These are phyloP conservation scores for Thelohanellus kitauei DNA, from an alignment of 30 jellyfish, hydroid and myxozoan genomes.

Conservation along the genomic window DNA sequence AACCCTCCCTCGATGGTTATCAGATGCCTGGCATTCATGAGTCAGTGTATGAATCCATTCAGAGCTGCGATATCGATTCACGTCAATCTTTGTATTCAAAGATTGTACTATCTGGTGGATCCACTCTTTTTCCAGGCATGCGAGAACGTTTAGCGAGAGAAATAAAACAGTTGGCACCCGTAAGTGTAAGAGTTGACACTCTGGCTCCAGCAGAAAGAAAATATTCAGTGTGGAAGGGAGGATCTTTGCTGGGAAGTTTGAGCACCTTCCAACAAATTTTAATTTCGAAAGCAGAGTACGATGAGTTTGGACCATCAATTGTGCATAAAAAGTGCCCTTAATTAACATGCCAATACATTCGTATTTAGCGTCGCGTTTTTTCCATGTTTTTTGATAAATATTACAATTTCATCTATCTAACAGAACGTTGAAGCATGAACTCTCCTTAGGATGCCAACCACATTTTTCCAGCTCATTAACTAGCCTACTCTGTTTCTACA, in stretches of 20 bases:
- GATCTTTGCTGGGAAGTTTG: conserved; percentile 24
- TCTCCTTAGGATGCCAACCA: no score
- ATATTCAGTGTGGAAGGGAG: conserved; percentile 75
- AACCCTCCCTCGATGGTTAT: conserved; percentile 34
- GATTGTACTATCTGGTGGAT: conserved; percentile 63
- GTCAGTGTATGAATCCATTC: conserved; percentile 17
- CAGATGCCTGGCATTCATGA: conserved; percentile 47
- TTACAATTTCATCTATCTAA: no score
- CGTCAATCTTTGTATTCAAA: conserved; percentile 18
- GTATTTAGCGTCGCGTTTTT: no score
- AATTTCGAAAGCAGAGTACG: conserved; percentile 32
- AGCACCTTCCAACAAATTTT: conserved; percentile 21
- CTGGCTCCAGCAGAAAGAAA: conserved; percentile 11
- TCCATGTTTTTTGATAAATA: no score
- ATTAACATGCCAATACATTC: no score
- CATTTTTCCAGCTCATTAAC: no score
- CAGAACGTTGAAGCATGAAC: no score
- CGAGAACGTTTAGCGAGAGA: conserved; percentile 17
- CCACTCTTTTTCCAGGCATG: conserved; percentile 36
- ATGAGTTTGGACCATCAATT: conserved; percentile 32
- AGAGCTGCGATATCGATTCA: conserved; percentile 24
- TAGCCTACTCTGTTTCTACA: no score
- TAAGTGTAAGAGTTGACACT: conserved; percentile 1
- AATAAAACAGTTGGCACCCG: conserved; percentile 4
- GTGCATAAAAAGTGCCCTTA: conserved; percentile 43